Conservation (phyloP, 2,797 vertebrate species). For the Scyliorhinus canicula region DNA sequence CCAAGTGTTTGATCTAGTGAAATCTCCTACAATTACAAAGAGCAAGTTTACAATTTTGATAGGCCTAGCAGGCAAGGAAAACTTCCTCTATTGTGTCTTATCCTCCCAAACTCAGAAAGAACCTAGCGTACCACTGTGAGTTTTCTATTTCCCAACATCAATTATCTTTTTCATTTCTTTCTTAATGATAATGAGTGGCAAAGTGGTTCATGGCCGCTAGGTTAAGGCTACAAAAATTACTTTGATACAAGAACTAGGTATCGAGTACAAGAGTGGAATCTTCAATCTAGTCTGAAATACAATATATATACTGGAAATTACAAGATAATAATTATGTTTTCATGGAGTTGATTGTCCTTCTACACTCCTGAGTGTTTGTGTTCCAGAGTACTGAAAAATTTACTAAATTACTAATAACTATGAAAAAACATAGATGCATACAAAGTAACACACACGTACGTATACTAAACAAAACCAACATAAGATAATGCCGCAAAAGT, state of each 20-base stretch:
- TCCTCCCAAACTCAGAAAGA: neutral
- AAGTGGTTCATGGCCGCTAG: neutral
- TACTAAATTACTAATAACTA: neutral
- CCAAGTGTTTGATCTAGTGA: neutral
- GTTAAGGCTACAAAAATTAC: neutral
- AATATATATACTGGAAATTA: neutral
- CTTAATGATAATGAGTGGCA: neutral
- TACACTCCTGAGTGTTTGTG: neutral
- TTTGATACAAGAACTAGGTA: neutral
- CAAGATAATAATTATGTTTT: neutral
- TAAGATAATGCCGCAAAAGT: neutral
- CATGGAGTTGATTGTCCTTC: neutral
- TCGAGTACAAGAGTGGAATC: neutral
- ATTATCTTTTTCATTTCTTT: neutral
- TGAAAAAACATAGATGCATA: neutral
- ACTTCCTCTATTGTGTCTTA: neutral
- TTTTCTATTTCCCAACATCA: neutral
- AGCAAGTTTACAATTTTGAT: neutral
- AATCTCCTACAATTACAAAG: neutral
- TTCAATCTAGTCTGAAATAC: neutral
- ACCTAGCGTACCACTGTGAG: neutral
- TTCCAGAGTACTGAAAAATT: neutral
- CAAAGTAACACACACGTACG: neutral
- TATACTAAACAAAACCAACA: neutral
- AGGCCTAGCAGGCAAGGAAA: neutral